Conservation (phyloP, 2,113 vertebrate genomes). For the Brachyistius frenatus region DNA sequence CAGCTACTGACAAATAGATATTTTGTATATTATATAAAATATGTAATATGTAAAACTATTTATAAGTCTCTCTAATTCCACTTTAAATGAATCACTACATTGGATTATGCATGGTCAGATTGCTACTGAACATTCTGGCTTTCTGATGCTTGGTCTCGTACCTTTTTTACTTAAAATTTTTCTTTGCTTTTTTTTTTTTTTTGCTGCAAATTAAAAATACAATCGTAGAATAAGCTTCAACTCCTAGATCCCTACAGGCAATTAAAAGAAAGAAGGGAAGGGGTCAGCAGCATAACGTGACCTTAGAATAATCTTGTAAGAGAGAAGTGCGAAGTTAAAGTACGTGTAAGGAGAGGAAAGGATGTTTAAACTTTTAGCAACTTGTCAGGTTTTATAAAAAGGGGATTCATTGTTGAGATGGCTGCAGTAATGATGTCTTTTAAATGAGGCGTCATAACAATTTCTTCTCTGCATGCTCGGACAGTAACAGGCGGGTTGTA, state of each 20-base stretch:
- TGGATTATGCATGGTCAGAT: neutral
- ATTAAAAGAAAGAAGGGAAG: slow-evolving; percentile 64
- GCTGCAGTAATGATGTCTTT: slow-evolving; percentile 4
- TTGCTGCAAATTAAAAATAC: slow-evolving; percentile 38
- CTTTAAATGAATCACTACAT: neutral
- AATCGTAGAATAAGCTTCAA: slow-evolving; percentile 35
- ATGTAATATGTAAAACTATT: too few species aligned
- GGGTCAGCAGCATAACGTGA: slow-evolving; percentile 29
- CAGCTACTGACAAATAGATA: too few species aligned
- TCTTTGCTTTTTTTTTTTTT: slow-evolving; percentile 34
- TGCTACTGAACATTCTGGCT: neutral
- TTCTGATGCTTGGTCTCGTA: slow-evolving; percentile 9
- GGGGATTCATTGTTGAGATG: slow-evolving; percentile 22
- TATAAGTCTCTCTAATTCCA: too few species aligned
- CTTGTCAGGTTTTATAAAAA: neutral
- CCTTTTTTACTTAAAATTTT: slow-evolving; percentile 32
- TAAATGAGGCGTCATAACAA: slow-evolving; percentile 6
- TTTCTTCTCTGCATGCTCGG: neutral
- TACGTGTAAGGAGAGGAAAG: slow-evolving; percentile 9
- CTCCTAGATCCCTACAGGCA: slow-evolving; percentile 41
- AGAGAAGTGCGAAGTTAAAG: slow-evolving; percentile 39
- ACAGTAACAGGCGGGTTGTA: neutral
- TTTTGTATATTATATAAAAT: too few species aligned
- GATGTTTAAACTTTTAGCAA: slow-evolving; percentile 1
- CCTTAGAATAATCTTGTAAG: slow-evolving; percentile 47